A percentile compares a stretch with the other conserved stretches of the same genome.
Conservation (phyloP, 2,797 vertebrate genomes). For the Cercopithecus petaurista region DNA sequence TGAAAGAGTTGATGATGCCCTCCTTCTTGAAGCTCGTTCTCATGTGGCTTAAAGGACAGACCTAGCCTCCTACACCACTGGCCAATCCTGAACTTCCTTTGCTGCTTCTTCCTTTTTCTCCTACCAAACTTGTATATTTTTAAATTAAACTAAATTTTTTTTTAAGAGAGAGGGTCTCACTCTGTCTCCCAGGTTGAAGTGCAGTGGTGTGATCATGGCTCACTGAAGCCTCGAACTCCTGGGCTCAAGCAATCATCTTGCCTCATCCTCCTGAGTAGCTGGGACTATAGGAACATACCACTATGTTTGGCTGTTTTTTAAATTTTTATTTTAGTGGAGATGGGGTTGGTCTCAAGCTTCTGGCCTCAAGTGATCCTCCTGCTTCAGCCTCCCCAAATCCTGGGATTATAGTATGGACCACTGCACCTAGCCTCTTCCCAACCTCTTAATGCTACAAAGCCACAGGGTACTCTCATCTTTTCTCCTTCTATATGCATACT, state of each 20-base stretch:
- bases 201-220: not conserved
- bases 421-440: not conserved
- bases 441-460: rapidly evolving
- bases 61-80: not conserved
- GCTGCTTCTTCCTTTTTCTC: not conserved
- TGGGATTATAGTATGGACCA: not conserved
- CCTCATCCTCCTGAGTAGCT: not conserved
- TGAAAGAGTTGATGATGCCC: not conserved
- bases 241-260: not conserved
- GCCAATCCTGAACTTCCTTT: not conserved
- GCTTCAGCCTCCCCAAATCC: not conserved
- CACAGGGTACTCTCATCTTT: rapidly evolving
- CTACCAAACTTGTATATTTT: not conserved
- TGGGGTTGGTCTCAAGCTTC: not conserved
- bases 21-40: not conserved
- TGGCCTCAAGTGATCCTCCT: not conserved
- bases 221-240: not conserved
- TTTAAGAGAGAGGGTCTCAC: not conserved
- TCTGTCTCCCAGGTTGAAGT: not conserved
- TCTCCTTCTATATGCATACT: rapidly evolving
- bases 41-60: not conserved
- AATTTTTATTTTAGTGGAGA: not conserved
- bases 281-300: not conserved
- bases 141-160: not conserved
- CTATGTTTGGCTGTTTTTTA: not conserved